Conservation (phyloP, 2,888 invertebrate genomes). For the Nowickia ferox region DNA sequence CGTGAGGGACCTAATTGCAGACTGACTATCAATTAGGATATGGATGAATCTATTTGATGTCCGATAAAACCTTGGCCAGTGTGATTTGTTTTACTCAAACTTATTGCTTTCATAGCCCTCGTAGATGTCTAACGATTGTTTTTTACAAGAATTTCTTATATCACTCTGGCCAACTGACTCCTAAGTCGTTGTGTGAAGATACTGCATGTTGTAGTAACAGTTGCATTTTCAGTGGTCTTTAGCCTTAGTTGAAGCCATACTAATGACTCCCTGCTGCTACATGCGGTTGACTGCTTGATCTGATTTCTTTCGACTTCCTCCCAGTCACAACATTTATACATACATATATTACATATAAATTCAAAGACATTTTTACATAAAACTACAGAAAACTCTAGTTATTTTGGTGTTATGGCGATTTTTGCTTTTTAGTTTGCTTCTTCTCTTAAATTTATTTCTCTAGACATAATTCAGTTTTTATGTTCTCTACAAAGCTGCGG, state of each 20-base stretch:
- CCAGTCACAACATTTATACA: background rate
- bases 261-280: slow-evolving; percentile 74
- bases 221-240: slow-evolving; percentile 39
- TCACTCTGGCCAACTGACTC: background rate
- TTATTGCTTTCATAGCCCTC: slow-evolving; percentile 12
- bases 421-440: background rate
- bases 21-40: too few species aligned
- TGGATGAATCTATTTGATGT: too few species aligned
- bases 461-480: slow-evolving; percentile 32
- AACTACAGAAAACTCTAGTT: slow-evolving; percentile 35
- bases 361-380: slow-evolving; percentile 25
- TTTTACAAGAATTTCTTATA: slow-evolving; percentile 33
- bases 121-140: slow-evolving; percentile 26
- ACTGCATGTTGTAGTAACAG: slow-evolving; percentile 1
- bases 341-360: background rate
- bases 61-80: too few species aligned
- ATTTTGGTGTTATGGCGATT: slow-evolving; percentile 53
- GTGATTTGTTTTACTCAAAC: too few species aligned
- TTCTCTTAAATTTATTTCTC: background rate
- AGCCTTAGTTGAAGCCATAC: slow-evolving; percentile 60
- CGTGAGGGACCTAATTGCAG: too few species aligned
- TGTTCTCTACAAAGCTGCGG: slow-evolving; percentile 18
- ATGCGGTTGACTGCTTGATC: slow-evolving; percentile 70
- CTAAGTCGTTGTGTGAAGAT: background rate
- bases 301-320: slow-evolving; percentile 3